Conservation (phyloP, 2,113 vertebrate species). For the Hemicordylus capensis region DNA sequence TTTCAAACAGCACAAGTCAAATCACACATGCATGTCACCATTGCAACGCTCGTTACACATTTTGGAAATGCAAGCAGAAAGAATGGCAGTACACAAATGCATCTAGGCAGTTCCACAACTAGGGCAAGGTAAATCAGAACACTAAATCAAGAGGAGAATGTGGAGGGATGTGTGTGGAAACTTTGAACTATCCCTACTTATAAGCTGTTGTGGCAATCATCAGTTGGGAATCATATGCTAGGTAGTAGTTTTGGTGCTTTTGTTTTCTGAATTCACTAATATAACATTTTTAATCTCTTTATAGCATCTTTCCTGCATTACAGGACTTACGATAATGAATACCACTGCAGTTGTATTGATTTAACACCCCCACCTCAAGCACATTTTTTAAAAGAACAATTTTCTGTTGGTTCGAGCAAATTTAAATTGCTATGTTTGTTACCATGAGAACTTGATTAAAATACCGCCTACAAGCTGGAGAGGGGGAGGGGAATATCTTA, state of each 20-base stretch:
- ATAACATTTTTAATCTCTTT: constrained; percentile 49
- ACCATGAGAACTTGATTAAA: constrained; percentile 66
- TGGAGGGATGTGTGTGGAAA: not conserved
- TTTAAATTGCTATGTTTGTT: constrained; percentile 57
- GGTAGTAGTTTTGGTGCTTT: not conserved
- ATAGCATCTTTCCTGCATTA: constrained; percentile 48
- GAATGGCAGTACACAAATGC: not conserved
- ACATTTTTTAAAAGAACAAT: constrained; percentile 40
- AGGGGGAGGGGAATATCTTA: constrained; percentile 27
- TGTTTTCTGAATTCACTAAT: constrained; percentile 37
- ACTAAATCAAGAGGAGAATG: not conserved
- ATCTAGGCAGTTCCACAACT: not conserved
- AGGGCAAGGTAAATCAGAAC: not conserved
- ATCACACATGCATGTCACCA: not conserved
- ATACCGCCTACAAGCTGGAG: constrained; percentile 50
- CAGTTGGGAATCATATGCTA: not conserved
- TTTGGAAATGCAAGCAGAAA: not conserved
- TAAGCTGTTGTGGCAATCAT: not conserved
- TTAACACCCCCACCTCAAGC: constrained; percentile 57
- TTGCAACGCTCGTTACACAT: not conserved
- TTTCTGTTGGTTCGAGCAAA: constrained; percentile 54
- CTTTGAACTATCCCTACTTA: not conserved
- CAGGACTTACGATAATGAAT: constrained; percentile 34
- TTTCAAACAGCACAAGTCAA: not conserved
- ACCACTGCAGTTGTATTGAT: constrained; percentile 60